Conservation (phyloP, 2,888 invertebrate species). For the Liposcelis brunnea region DNA sequence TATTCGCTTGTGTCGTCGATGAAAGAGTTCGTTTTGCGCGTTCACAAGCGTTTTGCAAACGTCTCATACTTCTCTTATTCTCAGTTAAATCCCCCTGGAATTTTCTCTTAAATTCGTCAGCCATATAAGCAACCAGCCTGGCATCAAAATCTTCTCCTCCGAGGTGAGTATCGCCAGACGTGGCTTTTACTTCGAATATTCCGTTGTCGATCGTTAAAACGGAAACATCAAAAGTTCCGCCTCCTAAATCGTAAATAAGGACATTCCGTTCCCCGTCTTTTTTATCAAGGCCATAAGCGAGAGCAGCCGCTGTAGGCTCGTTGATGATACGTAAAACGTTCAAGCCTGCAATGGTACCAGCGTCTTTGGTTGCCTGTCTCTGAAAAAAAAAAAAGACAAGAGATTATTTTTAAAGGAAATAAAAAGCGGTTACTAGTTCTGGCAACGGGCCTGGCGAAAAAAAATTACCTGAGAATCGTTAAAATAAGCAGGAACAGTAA, state of each 20-base stretch:
- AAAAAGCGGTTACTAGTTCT: too few species aligned
- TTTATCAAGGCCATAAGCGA: conserved; percentile 31
- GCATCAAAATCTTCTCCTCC: conserved; percentile 34
- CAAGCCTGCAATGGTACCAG: conserved; percentile 41
- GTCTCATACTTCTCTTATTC: conserved; percentile 35
- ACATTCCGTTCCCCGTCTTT: conserved; percentile 30
- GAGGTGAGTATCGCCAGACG: conserved; percentile 33
- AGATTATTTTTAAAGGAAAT: too few species aligned
- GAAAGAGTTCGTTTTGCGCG: conserved; percentile 43
- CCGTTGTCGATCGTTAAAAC: conserved; percentile 40
- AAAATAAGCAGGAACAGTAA: conserved; percentile 44
- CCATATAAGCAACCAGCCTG: conserved; percentile 33
- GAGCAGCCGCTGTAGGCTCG: conserved; percentile 33
- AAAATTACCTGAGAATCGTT: conserved; percentile 37
- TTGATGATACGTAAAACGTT: conserved; percentile 44
- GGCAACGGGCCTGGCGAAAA: too few species aligned
- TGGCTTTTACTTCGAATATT: conserved; percentile 41
- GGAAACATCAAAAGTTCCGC: conserved; percentile 39
- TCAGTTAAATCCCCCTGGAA: conserved; percentile 30
- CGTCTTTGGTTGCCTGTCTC: conserved; percentile 48
- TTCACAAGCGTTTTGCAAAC: conserved; percentile 44
- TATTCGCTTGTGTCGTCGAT: conserved; percentile 32
- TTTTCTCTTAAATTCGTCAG: conserved; percentile 36
- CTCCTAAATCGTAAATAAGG: conserved; percentile 31
- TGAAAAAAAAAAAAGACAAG: too few species aligned